Evolutionary conservation across 1,140 invertebrate species (phyloP), one percentile per base, ranked within the genome.

Genomic region (Drosophila cardini): DNA sequence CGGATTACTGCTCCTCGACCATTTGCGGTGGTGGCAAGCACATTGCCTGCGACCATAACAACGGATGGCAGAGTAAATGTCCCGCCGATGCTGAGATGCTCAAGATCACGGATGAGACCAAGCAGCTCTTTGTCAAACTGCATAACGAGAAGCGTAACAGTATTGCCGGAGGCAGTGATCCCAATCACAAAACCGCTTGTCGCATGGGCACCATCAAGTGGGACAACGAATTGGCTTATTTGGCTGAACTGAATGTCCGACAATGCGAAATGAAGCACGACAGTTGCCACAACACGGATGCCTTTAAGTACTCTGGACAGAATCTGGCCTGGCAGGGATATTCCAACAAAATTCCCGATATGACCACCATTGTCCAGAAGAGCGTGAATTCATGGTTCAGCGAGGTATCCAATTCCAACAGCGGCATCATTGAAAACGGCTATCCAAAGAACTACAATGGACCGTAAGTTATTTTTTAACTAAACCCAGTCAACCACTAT

Each of bases 231-330:
- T 67, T 91, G 1, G 72, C 90, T 0, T 21, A 62, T 15, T 9
- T 90, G 5, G 90, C 90, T 0, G 53, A 76, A 11, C 50, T 68
- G 2, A 91, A 90, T 76, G 84, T 86, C 0, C 38, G 34, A 1
- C 67, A 73, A 34, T 91, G 89, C 62, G 32, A 63, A 36, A 85
- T 90, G 75, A 46, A 21, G 7, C 86, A 90, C 64, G 89, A 91
- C 10, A 48, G 69, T 16, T 91, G 86, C 34, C 87, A 70, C 64
- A 91, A 90, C 53, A 91, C 89, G 0, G 67, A 74, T 13, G 52
- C 53, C 36, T 91, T 82, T 45, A 76, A 74, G 55, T 82, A 72
- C 64, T 75, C 83, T 7, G 89, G 89, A 8, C 86, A 91, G 67
- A 91, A 90, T 21, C 46, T 90, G 18, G 86, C 86, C 26, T 72